Base-by-base conservation (phyloP, 2,888 invertebrate genomes). In the Mimachlamys varia region DNA sequence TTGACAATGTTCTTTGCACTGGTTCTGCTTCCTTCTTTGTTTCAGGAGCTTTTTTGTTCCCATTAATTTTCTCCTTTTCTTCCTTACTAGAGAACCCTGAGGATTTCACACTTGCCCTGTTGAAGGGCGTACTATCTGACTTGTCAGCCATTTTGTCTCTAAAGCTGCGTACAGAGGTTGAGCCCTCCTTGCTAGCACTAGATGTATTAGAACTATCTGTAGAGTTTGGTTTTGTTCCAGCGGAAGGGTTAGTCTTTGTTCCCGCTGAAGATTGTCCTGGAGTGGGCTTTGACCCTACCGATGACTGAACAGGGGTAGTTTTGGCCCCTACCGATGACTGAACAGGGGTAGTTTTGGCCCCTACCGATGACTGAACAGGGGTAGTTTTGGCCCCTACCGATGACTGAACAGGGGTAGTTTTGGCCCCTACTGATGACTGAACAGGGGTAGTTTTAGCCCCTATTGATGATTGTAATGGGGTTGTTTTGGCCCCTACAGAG, bases 51-150 rank as follows among this genome's bases (percentile, higher is more conserved):
- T 89, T 62, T 62, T 55, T 89, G 44, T 90, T 90, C 55, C 91
- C 89, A 87, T 92, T 91, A 88, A 88, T 88, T 76, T 89, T 92
- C 22, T 92, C 92, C 49, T 87, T 50, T 15, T 90, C 88, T 55
- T 91, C 90, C 88, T 92, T 91, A 55, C 87, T 91, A 62, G 92
- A 27, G 33, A 76, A 7, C 33, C 76, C 76, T 76, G 76, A 76
- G 76, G 76, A 76, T 76, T 76, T 76, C 27, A 76, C 76, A 76
- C 76, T 76, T 10, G 27, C 76, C 76, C 76, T 76, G 76, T 76
- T 76, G 33, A 76, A 76, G 12, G 76, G 33, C 0, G 76, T 17
- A 76, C 76, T 76, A 13, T 76, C 76, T 15, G 76, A 76, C 22
- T 76, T 76, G 12, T 76, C 76, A 19, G 58, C 19, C 58, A 58